Base-by-base conservation (phyloP, 2,113 vertebrate species). In the Suncus etruscus region DNA sequence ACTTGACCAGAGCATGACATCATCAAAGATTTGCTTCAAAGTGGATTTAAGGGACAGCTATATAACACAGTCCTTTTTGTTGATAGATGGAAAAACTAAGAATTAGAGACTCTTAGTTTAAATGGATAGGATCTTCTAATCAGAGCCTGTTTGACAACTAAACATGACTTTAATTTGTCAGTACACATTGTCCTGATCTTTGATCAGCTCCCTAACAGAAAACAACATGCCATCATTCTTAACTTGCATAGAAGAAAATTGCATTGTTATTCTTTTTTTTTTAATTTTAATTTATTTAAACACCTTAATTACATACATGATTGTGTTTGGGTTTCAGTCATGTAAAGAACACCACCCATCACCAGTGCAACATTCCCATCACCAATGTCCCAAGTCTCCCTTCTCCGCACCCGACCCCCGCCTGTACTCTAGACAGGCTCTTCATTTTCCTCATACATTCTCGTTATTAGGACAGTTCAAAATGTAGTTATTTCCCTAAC, bases 11-110 rank as follows among this genome's bases (percentile, higher is more conserved):
- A 92, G 68, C 29, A 48, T 58, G 39, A 25, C 48, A 90, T 84
- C 76, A 81, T 11, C 66, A 39, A 80, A 76, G 51, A n/a, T 50
- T 86, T 54, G 61, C 76, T 63, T 92, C n/a, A 78, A 74, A 91
- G 72, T 22, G 2, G 9, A 66, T 76, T 66, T 79, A 10, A 32
- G 51, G 50, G 27, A 85, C 12, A 69, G 82, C 25, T 24, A 69
- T 32, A 45, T 75, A 45, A 4, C 10, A 29, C 24, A 39, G 12
- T 1, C 6, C 3, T 27, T 68, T 79, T 51, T 32, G 75, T 78
- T 79, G 70, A 61, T 4, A 8, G 25, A 82, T 65, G 85, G 18
- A 84, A 87, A 89, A 58, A 11, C 6, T 51, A 7, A 91, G 47
- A 86, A 92, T 22, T 83, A 31, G 61, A 82, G 31, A 75, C 39